phyloP scores from a whole-genome alignment of 2,113 vertebrate species.

The Neolamprologus sp. region DNA sequence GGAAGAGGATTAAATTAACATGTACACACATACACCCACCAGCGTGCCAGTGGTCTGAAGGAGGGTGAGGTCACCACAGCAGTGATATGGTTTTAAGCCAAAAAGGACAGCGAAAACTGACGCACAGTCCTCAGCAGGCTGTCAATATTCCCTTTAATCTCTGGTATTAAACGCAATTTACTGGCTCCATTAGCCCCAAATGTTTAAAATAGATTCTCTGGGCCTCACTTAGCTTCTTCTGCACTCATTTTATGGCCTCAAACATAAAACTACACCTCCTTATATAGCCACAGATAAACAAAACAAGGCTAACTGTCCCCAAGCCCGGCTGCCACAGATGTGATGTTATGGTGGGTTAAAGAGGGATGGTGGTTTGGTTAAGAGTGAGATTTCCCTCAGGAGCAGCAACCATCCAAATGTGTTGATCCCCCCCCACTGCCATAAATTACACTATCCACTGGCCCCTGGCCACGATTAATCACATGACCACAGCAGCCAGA shows the following conservation, averaged over 20 bases:
- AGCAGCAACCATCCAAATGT: constrained; percentile 60
- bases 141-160: constrained; percentile 30
- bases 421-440: constrained; percentile 48
- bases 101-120: constrained; percentile 32
- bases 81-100: constrained; percentile 23
- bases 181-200: neutral
- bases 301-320: neutral
- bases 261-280: neutral
- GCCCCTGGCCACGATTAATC: constrained; percentile 67
- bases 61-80: constrained; percentile 23
- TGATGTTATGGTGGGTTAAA: neutral
- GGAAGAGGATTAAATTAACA: constrained; percentile 46
- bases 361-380: constrained; percentile 38
- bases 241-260: neutral
- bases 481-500: constrained; percentile 68
- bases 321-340: constrained; percentile 1
- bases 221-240: neutral
- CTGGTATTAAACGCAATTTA: neutral
- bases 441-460: constrained; percentile 69
- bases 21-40: neutral
- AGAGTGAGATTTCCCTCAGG: constrained; percentile 67
- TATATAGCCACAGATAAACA: neutral
- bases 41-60: constrained; percentile 36
- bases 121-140: constrained; percentile 12
- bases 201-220: neutral